These are phyloP conservation scores for Penaeus japonicus DNA, from an alignment of 1,140 invertebrate genomes.

Conservation along the genomic window DNA sequence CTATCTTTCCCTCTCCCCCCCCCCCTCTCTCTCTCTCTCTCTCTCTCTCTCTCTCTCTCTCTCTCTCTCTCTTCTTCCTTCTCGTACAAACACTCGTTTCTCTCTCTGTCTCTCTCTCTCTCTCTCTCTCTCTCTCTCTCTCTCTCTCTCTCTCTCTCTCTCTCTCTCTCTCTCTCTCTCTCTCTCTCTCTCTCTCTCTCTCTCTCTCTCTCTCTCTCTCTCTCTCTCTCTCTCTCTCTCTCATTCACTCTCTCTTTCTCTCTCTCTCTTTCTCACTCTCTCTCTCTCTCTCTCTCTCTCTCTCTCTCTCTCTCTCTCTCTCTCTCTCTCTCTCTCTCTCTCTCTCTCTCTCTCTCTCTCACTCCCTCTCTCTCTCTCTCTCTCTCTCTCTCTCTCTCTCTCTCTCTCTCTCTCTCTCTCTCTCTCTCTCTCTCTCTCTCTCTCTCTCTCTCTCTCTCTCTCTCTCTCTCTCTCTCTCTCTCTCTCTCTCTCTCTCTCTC, in stretches of 20 bases:
- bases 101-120: neutral
- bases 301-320: too few species aligned
- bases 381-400: too few species aligned
- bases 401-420: too few species aligned
- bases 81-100: neutral
- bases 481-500: too few species aligned
- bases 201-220: constrained; percentile 9
- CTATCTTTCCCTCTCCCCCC: neutral
- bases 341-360: too few species aligned
- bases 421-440: too few species aligned
- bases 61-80: neutral
- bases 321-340: too few species aligned
- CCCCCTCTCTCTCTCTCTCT: neutral
- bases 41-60: neutral
- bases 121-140: neutral
- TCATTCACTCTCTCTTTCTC: neutral
- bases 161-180: constrained; percentile 9
- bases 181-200: constrained; percentile 9
- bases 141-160: constrained; percentile 7
- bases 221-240: constrained; percentile 9
- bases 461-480: too few species aligned
- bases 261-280: constrained; percentile 1
- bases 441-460: too few species aligned
- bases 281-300: constrained; percentile 9
- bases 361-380: too few species aligned